Evolutionary conservation across 64 coral and sea anemone species (phyloP).

Genomic region (Dendrophyllia cribrosa): DNA sequence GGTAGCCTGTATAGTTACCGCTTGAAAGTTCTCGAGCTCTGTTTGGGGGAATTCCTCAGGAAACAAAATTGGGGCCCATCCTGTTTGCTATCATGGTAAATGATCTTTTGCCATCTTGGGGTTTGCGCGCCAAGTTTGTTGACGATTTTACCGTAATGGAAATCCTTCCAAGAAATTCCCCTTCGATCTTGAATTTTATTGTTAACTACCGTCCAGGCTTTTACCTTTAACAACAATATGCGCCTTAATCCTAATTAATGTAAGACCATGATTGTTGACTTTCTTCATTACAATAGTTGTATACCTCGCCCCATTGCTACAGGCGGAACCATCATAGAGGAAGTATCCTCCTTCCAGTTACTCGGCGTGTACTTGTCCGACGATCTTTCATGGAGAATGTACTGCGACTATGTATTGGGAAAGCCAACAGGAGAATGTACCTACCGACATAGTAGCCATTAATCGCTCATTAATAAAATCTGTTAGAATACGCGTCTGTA

Average conservation of each 20-base stretch:
- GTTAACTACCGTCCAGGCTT: constrained; percentile 8
- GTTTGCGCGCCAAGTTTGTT: not conserved
- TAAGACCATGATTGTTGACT: constrained; percentile 11
- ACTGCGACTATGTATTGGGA: constrained; percentile 47
- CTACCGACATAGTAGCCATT: no score
- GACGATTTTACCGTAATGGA: constrained; percentile 45
- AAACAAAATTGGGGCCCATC: constrained; percentile 33
- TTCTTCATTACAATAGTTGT: constrained; percentile 45
- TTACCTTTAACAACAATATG: constrained; percentile 55
- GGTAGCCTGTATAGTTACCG: not conserved
- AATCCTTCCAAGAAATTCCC: constrained; percentile 43
- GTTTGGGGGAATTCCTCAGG: not conserved
- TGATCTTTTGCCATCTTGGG: not conserved
- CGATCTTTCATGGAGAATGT: not conserved
- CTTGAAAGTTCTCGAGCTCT: no score
- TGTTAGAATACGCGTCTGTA: no score
- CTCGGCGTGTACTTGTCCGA: constrained; percentile 16
- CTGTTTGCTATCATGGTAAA: constrained; percentile 53
- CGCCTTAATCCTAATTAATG: constrained; percentile 28
- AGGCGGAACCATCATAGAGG: constrained; percentile 12
- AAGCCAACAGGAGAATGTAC: constrained; percentile 35
- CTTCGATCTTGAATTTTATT: constrained; percentile 14
- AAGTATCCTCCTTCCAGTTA: constrained; percentile 20
- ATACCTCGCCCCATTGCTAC: constrained; percentile 4
- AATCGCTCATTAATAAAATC: no score